A percentile compares a stretch with the other conserved stretches of the same genome.
Conservation (phyloP, 1,140 invertebrate genomes). For the Hormaphis cornu region DNA sequence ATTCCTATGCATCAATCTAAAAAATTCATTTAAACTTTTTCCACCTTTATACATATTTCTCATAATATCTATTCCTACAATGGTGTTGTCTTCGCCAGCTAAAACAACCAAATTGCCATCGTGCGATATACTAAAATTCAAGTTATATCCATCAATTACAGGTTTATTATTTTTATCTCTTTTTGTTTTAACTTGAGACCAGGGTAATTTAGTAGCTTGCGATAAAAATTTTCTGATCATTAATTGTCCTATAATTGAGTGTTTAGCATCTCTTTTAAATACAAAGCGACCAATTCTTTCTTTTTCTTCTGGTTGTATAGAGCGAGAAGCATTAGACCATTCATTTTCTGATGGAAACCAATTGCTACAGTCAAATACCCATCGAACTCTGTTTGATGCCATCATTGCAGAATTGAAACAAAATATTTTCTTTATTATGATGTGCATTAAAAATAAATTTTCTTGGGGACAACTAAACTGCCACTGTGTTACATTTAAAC, state of each 20-base stretch:
- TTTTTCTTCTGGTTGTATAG: slow-evolving; percentile 81
- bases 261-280: slow-evolving; percentile 77
- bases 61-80: slow-evolving; percentile 65
- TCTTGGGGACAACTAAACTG: neutral
- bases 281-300: slow-evolving; percentile 68
- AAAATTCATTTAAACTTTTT: slow-evolving; percentile 64
- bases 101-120: slow-evolving; percentile 77
- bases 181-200: slow-evolving; percentile 53
- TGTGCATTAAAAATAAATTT: slow-evolving; percentile 13
- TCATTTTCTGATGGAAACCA: slow-evolving; percentile 70
- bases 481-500: slow-evolving; percentile 17
- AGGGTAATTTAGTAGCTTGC: slow-evolving; percentile 51
- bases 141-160: slow-evolving; percentile 42
- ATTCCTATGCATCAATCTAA: slow-evolving; percentile 72
- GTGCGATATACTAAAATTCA: slow-evolving; percentile 84
- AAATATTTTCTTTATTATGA: neutral
- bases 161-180: slow-evolving; percentile 59
- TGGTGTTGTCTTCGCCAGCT: slow-evolving; percentile 54
- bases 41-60: slow-evolving; percentile 56
- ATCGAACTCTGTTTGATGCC: slow-evolving; percentile 50
- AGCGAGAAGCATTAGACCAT: slow-evolving; percentile 58
- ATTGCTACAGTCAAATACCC: slow-evolving; percentile 69
- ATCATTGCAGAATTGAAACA: slow-evolving; percentile 15
- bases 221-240: slow-evolving; percentile 72
- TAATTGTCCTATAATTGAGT: slow-evolving; percentile 70